Evolutionary conservation across 2,888 invertebrate species (phyloP), one percentile per base, ranked within the genome.

Genomic region (Cephonodes hylas): DNA sequence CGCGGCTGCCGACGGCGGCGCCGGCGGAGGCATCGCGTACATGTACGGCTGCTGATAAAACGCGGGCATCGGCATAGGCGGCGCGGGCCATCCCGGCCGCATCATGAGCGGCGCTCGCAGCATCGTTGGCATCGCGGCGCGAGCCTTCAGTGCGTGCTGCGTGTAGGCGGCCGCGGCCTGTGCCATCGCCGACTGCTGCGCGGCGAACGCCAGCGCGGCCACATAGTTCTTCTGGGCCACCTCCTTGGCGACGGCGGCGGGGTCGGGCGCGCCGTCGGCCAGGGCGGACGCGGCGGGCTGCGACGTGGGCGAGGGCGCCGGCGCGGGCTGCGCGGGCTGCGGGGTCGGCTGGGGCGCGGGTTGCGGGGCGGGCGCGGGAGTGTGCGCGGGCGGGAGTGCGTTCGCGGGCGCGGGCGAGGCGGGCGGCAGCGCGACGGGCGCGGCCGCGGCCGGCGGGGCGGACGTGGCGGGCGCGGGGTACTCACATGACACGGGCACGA

Each of bases 401-500:
- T 80, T 89, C 66, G 71, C 65, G 63, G 75, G 74, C 80, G 94
- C 93, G 85, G 94, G 93, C 93, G 93, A 89, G 80, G 93, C 93
- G 88, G 94, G 93, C 93, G 93, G 93, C 93, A 94, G 94, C 71
- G 73, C 79, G 66, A 62, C 70, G 70, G 72, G 77, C 73, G 74
- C 80, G 66, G 65, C 67, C 82, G 86, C 89, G 81, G 89, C 85
- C 85, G 94, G 93, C 90, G 95, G 94, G 93, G 93, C 92, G 82
- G 93, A 91, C 86, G 94, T 92, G 81, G 94, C 94, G 91, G 95
- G 94, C 93, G 94, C 94, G 94, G 95, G 94, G 96, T 96, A 97
- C 98, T 98, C 98, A 98, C 98, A 98, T 96, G 98, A 97, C 94
- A 98, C 97, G 95, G 98, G 97, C 96, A 98, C 97, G 95, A 97